These are phyloP conservation scores for Hydractinia echinata DNA, from an alignment of 30 jellyfish, hydroid and myxozoan species.

Conservation along the genomic window DNA sequence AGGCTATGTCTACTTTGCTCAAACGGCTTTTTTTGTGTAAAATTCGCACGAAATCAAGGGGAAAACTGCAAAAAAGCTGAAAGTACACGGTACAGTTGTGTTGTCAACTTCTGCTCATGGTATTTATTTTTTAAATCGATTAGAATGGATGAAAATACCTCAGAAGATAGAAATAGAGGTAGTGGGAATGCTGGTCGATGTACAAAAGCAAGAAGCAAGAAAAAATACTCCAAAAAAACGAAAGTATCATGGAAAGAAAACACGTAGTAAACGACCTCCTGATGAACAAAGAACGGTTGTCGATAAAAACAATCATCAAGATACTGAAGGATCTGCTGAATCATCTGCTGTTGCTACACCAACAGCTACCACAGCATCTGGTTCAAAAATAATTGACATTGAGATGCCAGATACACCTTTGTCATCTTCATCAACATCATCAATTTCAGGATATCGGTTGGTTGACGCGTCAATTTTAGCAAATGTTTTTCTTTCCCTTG, in stretches of 20 bases:
- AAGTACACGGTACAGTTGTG: constrained; percentile 8
- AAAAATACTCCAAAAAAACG: too few relatives aligned
- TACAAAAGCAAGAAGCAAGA: too few relatives aligned
- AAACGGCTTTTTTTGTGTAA: too few relatives aligned
- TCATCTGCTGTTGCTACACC: constrained; percentile 13
- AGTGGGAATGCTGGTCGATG: too few relatives aligned
- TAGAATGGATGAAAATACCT: too few relatives aligned
- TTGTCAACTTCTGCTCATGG: constrained; percentile 12
- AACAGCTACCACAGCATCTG: constrained; percentile 14
- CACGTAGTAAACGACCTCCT: too few relatives aligned
- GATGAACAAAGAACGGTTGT: constrained; percentile 12
- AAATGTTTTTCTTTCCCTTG: too few relatives aligned
- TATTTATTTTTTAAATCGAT: too few relatives aligned
- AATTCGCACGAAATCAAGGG: constrained; percentile 13
- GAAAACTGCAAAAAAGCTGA: constrained; percentile 10
- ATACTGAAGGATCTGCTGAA: constrained; percentile 7
- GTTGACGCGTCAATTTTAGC: constrained; percentile 11
- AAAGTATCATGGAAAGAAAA: too few relatives aligned
- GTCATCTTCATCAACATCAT: too few relatives aligned
- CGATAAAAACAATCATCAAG: constrained; percentile 8
- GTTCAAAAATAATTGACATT: constrained; percentile 17
- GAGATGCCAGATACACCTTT: constrained; percentile 9
- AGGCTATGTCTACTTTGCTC: too few relatives aligned
- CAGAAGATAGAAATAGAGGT: too few relatives aligned
- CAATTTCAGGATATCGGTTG: constrained; percentile 13